These are phyloP conservation scores for Enteromius mattozi DNA, from an alignment of 2,797 vertebrate genomes.

Conservation along the genomic window DNA sequence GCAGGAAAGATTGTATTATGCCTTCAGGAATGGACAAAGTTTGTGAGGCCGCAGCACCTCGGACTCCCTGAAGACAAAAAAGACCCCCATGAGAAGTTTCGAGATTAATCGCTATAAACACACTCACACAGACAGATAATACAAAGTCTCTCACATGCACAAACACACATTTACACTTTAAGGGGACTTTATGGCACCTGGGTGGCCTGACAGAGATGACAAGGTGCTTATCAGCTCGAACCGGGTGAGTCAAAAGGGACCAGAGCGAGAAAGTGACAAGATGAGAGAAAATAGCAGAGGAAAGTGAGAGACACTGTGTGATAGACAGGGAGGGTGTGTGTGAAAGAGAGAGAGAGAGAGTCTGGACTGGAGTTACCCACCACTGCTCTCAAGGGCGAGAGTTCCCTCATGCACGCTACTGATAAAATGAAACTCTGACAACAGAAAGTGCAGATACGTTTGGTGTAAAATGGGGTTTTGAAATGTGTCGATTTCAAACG, in stretches of 20 bases:
- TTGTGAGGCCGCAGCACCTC: constrained; percentile 3
- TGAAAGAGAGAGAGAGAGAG: neutral
- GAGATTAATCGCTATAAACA: neutral
- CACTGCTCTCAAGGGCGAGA: constrained; percentile 38
- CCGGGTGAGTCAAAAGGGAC: constrained; percentile 13
- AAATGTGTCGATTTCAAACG: neutral
- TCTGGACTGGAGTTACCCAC: neutral
- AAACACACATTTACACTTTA: constrained; percentile 12
- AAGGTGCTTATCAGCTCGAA: constrained; percentile 38
- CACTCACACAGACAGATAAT: neutral
- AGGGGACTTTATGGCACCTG: constrained; percentile 13
- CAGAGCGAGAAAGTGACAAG: constrained; percentile 1
- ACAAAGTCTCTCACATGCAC: neutral
- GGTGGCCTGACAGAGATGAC: constrained; percentile 35
- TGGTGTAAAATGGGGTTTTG: neutral
- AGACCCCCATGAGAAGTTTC: neutral
- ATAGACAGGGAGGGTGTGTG: constrained; percentile 16
- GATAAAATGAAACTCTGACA: constrained; percentile 26
- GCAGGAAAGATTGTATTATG: neutral
- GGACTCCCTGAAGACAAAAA: constrained; percentile 17
- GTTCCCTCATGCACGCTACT: constrained; percentile 4
- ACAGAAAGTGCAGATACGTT: constrained; percentile 17
- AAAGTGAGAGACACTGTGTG: constrained; percentile 19
- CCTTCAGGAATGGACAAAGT: neutral
- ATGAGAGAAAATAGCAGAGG: neutral